phyloP scores from a whole-genome alignment of 1,140 invertebrate species.

The Drosophila insularis region DNA sequence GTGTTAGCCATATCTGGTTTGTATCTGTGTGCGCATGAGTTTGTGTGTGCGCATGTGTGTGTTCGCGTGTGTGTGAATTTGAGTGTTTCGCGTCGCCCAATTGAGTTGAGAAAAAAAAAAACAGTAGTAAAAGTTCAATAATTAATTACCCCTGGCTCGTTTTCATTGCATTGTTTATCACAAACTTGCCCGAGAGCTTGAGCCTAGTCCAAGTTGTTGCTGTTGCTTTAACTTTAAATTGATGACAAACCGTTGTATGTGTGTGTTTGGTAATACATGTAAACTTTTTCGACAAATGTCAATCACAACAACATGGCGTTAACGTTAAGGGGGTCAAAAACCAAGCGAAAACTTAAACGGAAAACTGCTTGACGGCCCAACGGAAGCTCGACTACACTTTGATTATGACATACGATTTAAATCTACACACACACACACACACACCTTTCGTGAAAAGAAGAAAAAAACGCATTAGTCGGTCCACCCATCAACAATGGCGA shows the following conservation, averaged over 20 bases:
- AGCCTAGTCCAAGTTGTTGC: conserved; percentile 12
- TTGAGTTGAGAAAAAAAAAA: conserved; percentile 55
- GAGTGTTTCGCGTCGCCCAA: conserved; percentile 37
- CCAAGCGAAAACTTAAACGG: not conserved
- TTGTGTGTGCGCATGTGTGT: conserved; percentile 18
- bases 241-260: conserved; percentile 47
- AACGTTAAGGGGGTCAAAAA: too few species aligned
- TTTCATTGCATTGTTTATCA: conserved; percentile 60
- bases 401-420: conserved; percentile 51
- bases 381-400: conserved; percentile 49
- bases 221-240: conserved; percentile 43
- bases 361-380: conserved; percentile 31
- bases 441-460: not conserved
- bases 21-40: conserved; percentile 39
- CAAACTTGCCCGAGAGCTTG: conserved; percentile 26
- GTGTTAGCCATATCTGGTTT: conserved; percentile 53
- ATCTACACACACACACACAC: conserved; percentile 15
- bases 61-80: conserved; percentile 9
- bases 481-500: not conserved
- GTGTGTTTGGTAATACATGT: conserved; percentile 57
- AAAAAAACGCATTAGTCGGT: conserved; percentile 48
- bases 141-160: conserved; percentile 66
- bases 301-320: conserved; percentile 15
- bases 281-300: conserved; percentile 47
- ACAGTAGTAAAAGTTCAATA: conserved; percentile 75